A percentile compares a stretch with the other conserved stretches of the same genome.
These are phyloP conservation scores for Daboia siamensis DNA, from an alignment of 2,113 vertebrate genomes.

Conservation along the genomic window DNA sequence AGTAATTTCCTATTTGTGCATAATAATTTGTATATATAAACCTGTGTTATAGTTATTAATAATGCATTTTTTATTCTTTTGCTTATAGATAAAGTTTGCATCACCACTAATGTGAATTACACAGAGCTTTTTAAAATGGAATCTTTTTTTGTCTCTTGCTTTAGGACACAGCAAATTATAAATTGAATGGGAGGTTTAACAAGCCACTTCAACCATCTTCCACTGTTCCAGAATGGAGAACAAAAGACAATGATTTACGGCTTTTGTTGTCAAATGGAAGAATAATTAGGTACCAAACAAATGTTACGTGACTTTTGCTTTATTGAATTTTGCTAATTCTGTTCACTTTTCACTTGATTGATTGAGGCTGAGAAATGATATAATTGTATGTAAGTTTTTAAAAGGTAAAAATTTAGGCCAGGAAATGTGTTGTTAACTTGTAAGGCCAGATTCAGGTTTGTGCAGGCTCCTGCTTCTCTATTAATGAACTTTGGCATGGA, in stretches of 20 bases:
- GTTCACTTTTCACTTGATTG: background rate
- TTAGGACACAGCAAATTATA: constrained; percentile 81
- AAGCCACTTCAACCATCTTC: constrained; percentile 89
- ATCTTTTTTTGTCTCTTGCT: constrained; percentile 49
- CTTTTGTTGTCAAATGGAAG: constrained; percentile 91
- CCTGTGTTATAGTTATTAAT: background rate
- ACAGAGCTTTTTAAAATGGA: background rate
- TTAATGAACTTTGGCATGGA: background rate
- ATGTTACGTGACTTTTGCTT: constrained; percentile 4
- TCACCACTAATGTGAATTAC: background rate
- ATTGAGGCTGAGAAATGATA: background rate
- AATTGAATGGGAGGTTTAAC: constrained; percentile 88
- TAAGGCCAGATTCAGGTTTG: background rate
- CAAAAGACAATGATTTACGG: constrained; percentile 85
- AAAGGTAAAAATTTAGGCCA: background rate
- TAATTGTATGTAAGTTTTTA: background rate
- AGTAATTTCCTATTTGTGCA: background rate
- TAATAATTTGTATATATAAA: background rate
- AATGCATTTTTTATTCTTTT: background rate
- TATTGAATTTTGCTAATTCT: background rate
- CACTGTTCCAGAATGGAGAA: constrained; percentile 79
- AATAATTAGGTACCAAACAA: constrained; percentile 83
- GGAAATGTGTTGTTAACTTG: background rate
- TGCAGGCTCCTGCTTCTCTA: background rate
- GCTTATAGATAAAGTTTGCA: background rate